These are phyloP conservation scores for Carassius carassius DNA, from an alignment of 2,113 vertebrate genomes.

Conservation along the genomic window DNA sequence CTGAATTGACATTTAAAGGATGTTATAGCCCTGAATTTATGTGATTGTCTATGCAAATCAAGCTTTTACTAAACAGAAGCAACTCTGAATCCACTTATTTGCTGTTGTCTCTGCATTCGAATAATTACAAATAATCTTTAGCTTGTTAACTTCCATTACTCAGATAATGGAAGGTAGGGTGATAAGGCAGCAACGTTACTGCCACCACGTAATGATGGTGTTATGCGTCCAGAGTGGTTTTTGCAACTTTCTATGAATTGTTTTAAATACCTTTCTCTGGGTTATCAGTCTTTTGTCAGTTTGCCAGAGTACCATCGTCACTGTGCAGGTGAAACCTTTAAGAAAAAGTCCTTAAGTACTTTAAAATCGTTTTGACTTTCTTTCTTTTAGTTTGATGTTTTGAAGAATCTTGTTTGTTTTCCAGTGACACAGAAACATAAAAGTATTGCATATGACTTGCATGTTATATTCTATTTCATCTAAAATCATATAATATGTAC, in stretches of 20 bases:
- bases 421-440: background rate
- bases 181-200: background rate
- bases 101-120: conserved; percentile 12
- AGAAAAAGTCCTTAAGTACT: background rate
- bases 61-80: conserved; percentile 32
- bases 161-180: conserved; percentile 9
- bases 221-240: conserved; percentile 15
- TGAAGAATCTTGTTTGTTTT: background rate
- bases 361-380: background rate
- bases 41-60: conserved; percentile 30
- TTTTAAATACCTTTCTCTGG: background rate
- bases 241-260: background rate
- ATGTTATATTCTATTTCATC: background rate
- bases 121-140: conserved; percentile 24
- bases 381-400: background rate
- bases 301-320: background rate
- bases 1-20: conserved; percentile 27
- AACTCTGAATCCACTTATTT: conserved; percentile 24
- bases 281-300: background rate
- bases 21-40: conserved; percentile 8
- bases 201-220: background rate
- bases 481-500: background rate
- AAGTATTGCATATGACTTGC: background rate
- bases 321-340: background rate
- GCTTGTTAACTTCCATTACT: conserved; percentile 25